phyloP scores from a whole-genome alignment of 92 coral and sea anemone genomes.

The Palythoa heliodiscus region DNA sequence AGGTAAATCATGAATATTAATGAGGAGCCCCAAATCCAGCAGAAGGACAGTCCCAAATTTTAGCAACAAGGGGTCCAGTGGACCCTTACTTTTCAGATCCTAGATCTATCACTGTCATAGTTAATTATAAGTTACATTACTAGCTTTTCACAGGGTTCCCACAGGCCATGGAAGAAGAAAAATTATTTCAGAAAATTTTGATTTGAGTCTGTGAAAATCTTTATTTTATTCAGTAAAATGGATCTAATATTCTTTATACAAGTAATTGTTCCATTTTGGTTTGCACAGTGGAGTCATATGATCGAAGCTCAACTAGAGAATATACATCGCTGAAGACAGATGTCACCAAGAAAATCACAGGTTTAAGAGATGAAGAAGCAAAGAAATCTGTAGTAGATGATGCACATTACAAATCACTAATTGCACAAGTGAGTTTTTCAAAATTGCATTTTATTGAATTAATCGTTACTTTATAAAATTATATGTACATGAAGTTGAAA shows the following conservation, averaged over 20 bases:
- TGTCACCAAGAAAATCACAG: conserved; percentile 57
- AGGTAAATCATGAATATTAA: too few species aligned
- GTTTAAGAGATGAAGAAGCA: conserved; percentile 54
- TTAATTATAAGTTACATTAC: too few species aligned
- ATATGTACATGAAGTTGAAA: too few species aligned
- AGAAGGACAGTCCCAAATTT: too few species aligned
- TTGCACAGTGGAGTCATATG: conserved; percentile 70
- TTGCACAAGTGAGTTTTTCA: conserved; percentile 58
- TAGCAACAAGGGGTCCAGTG: too few species aligned
- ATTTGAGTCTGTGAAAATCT: not conserved
- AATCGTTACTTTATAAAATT: not conserved
- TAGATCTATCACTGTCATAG: too few species aligned
- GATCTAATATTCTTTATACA: not conserved
- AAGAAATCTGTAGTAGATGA: conserved; percentile 40
- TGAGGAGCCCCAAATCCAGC: too few species aligned
- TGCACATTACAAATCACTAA: conserved; percentile 58
- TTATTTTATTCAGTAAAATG: not conserved
- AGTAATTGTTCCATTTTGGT: not conserved
- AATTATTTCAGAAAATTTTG: too few species aligned
- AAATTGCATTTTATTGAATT: not conserved
- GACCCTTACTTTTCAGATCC: too few species aligned
- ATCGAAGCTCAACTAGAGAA: conserved; percentile 79
- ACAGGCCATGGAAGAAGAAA: too few species aligned
- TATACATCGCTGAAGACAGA: conserved; percentile 52
- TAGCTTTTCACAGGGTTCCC: too few species aligned